A percentile compares a stretch with the other conserved stretches of the same genome.
Conservation (phyloP, 2,888 invertebrate species). For the Punctoribates punctum region DNA sequence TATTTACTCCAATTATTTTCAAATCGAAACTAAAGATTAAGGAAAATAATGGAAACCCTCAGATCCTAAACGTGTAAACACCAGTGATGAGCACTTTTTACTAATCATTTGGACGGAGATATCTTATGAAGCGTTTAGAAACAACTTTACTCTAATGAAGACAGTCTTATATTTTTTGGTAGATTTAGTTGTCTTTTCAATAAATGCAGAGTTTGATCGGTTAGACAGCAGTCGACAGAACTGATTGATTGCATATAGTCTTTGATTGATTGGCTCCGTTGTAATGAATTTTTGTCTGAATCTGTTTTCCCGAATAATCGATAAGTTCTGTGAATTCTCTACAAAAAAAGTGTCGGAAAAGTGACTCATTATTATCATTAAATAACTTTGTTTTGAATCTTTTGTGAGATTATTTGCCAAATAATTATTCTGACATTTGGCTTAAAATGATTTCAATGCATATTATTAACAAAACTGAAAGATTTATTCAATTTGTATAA, state of each 20-base stretch:
- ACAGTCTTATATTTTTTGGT: background rate
- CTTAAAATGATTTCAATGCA: background rate
- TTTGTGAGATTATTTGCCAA: background rate
- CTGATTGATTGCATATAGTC: constrained; percentile 9
- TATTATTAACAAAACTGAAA: background rate
- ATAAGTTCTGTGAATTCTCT: too few species aligned
- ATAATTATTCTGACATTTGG: background rate
- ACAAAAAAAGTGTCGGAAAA: too few species aligned
- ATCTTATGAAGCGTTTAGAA: background rate
- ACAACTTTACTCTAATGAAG: background rate
- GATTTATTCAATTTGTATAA: constrained; percentile 10
- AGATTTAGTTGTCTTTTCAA: constrained; percentile 16
- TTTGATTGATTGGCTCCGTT: constrained; percentile 1
- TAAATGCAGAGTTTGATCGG: background rate
- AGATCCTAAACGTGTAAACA: background rate
- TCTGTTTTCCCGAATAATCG: too few species aligned
- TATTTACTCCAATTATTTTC: too few species aligned
- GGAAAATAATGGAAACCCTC: background rate
- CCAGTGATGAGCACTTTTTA: background rate
- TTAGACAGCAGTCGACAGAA: background rate
- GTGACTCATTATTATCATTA: too few species aligned
- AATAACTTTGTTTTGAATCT: background rate
- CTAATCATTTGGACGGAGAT: background rate
- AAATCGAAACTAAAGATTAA: background rate
- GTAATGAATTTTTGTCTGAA: background rate